A percentile compares a stretch with the other conserved stretches of the same genome.
phyloP scores from a whole-genome alignment of 2,797 vertebrate species.

The Gouania willdenowi region DNA sequence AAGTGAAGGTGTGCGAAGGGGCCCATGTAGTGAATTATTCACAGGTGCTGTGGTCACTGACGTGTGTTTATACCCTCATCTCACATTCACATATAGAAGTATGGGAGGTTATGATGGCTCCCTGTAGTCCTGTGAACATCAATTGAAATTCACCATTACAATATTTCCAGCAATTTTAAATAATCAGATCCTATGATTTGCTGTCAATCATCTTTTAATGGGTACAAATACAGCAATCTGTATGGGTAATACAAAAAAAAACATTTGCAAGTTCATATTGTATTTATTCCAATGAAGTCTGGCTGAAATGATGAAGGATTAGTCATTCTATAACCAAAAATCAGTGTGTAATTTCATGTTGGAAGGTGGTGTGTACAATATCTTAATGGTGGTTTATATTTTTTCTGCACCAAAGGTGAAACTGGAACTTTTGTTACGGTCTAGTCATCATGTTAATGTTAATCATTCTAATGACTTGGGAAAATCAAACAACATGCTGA shows the following conservation, averaged over 20 bases:
- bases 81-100: slow-evolving; percentile 37
- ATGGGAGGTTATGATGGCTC: slow-evolving; percentile 27
- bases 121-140: slow-evolving; percentile 12
- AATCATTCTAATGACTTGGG: no score
- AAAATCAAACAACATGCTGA: no score
- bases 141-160: slow-evolving; percentile 40
- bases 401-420: background rate
- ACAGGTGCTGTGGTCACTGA: slow-evolving; percentile 59
- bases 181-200: slow-evolving; percentile 15
- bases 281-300: background rate
- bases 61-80: slow-evolving; percentile 56
- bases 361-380: no score
- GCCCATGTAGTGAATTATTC: slow-evolving; percentile 53
- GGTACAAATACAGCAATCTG: slow-evolving; percentile 21
- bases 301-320: no score
- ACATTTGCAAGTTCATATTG: background rate
- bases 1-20: slow-evolving; percentile 5
- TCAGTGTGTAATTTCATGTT: no score
- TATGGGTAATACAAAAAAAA: slow-evolving; percentile 9
- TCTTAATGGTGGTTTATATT: background rate
- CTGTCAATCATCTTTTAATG: slow-evolving; percentile 22
- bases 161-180: slow-evolving; percentile 21
- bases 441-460: no score
- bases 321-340: no score
- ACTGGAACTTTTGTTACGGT: background rate